Evolutionary conservation across 2,113 vertebrate species (phyloP).

Genomic region (Myxocyprinus asiaticus): DNA sequence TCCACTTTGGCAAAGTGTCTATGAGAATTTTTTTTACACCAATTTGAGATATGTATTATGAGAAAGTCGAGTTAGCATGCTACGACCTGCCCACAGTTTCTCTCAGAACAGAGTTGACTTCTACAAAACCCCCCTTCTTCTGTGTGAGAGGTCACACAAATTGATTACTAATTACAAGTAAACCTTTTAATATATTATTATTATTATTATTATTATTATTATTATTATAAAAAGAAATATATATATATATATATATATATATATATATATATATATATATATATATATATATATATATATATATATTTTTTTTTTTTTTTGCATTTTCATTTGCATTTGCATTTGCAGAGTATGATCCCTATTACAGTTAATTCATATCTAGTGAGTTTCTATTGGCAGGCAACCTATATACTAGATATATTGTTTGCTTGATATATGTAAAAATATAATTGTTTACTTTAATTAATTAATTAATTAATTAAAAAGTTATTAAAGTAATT

Average conservation of each 20-base stretch:
- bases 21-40: constrained; percentile 47
- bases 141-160: background rate
- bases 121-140: background rate
- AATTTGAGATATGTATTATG: constrained; percentile 45
- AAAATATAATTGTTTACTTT: background rate
- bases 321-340: background rate
- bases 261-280: too few relatives aligned
- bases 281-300: too few relatives aligned
- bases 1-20: constrained; percentile 38
- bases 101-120: constrained; percentile 23
- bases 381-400: background rate
- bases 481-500: background rate
- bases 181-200: background rate
- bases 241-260: too few relatives aligned
- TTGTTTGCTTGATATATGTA: background rate
- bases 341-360: background rate
- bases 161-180: background rate
- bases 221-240: too few relatives aligned
- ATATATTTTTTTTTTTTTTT: background rate
- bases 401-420: too few relatives aligned
- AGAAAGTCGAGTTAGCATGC: constrained; percentile 39
- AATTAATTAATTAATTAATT: background rate
- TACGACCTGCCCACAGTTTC: constrained; percentile 31
- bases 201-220: too few relatives aligned
- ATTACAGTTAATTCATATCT: background rate